phyloP scores from a whole-genome alignment of 2,888 invertebrate genomes.

The Oscheius sp. region DNA sequence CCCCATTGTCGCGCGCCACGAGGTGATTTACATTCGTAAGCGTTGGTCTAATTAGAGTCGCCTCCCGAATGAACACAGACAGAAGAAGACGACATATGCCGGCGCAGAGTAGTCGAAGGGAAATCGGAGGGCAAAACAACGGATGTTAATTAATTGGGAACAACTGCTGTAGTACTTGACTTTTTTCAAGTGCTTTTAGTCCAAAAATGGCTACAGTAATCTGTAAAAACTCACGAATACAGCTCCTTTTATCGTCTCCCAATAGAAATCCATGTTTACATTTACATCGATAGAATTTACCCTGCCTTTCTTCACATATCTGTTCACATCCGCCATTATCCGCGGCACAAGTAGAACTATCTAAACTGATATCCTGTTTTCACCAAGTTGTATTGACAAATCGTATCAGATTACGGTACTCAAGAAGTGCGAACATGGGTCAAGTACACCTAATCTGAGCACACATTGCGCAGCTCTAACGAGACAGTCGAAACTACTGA shows the following conservation, averaged over 20 bases:
- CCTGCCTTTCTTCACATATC: constrained; percentile 78
- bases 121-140: constrained; percentile 9
- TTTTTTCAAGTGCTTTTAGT: too few relatives aligned
- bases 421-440: constrained; percentile 37
- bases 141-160: neutral
- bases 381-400: neutral
- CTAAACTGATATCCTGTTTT: constrained; percentile 3
- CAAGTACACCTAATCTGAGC: constrained; percentile 37
- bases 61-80: constrained; percentile 5
- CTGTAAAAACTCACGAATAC: constrained; percentile 42
- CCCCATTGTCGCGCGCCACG: constrained; percentile 35
- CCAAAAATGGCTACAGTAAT: neutral
- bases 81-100: constrained; percentile 31
- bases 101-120: neutral
- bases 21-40: constrained; percentile 35
- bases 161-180: too few relatives aligned
- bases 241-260: constrained; percentile 78
- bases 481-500: constrained; percentile 51
- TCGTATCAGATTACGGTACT: constrained; percentile 29
- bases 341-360: constrained; percentile 29
- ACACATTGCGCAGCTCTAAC: constrained; percentile 16
- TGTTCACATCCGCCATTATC: constrained; percentile 84
- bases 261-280: constrained; percentile 82
- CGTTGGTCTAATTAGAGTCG: constrained; percentile 27
- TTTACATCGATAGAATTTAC: constrained; percentile 80